These are phyloP conservation scores for Epinephelus fuscoguttatus DNA, from an alignment of 2,113 vertebrate genomes.

Conservation along the genomic window DNA sequence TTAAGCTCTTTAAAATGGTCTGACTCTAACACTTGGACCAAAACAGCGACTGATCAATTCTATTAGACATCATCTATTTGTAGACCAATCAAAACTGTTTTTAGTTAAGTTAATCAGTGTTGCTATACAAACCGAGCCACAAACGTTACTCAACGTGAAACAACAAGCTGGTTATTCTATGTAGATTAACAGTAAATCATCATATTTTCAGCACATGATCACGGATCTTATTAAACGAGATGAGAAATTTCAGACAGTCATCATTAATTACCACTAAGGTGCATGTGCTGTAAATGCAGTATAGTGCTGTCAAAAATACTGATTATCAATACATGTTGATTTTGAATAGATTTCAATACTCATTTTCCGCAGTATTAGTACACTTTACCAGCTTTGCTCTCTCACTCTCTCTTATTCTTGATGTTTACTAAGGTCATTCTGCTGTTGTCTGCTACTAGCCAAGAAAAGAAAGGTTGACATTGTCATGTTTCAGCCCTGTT, in stretches of 20 bases:
- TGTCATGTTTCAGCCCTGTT: too few species aligned
- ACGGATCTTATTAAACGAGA: not conserved
- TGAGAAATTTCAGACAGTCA: not conserved
- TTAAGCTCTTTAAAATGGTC: not conserved
- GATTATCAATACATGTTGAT: too few species aligned
- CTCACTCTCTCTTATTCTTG: too few species aligned
- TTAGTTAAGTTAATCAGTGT: not conserved
- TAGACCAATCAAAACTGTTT: constrained; percentile 6
- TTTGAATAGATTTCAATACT: too few species aligned
- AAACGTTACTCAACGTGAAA: not conserved
- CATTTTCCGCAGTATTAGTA: too few species aligned
- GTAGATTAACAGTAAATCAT: not conserved
- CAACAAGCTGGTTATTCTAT: not conserved
- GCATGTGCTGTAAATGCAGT: not conserved
- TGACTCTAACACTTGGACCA: not conserved
- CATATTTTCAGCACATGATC: not conserved
- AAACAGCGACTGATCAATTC: not conserved
- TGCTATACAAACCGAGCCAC: not conserved
- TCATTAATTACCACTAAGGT: not conserved
- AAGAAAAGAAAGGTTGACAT: too few species aligned
- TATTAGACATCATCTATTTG: not conserved
- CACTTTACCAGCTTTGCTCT: too few species aligned
- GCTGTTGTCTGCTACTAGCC: too few species aligned
- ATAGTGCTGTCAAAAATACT: too few species aligned
- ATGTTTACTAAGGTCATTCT: too few species aligned